phyloP scores from a whole-genome alignment of 1,140 invertebrate species.

The Pseudomyrmex cubaensis region DNA sequence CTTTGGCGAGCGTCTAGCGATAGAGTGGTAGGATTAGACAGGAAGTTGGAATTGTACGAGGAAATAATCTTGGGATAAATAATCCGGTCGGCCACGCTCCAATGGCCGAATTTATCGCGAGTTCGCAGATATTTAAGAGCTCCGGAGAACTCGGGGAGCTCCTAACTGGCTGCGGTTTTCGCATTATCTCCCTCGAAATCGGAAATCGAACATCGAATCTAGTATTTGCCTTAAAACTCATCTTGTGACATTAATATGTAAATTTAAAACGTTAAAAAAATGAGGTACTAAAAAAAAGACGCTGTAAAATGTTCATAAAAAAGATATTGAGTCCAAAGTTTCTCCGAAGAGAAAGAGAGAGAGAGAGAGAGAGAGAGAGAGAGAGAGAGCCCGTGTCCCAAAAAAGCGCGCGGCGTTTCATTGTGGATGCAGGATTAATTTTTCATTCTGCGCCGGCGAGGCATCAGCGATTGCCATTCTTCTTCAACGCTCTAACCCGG shows the following conservation, averaged over 20 bases:
- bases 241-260: neutral
- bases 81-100: conserved; percentile 53
- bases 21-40: conserved; percentile 56
- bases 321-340: neutral
- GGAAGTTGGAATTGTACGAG: conserved; percentile 59
- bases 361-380: conserved; percentile 16
- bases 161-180: conserved; percentile 21
- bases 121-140: conserved; percentile 51
- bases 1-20: neutral
- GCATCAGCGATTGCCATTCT: conserved; percentile 33
- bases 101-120: conserved; percentile 55
- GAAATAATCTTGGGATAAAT: conserved; percentile 65
- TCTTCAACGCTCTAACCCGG: conserved; percentile 26
- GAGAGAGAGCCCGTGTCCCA: neutral
- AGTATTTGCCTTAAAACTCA: neutral
- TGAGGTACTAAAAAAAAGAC: neutral
- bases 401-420: conserved; percentile 7
- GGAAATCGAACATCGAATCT: conserved; percentile 22
- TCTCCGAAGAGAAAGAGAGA: conserved; percentile 5
- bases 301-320: neutral
- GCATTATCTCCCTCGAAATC: neutral
- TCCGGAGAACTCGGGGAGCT: neutral
- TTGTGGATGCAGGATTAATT: conserved; percentile 53
- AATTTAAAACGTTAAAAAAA: neutral
- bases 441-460: conserved; percentile 40